Conservation (phyloP, 2,113 vertebrate genomes). For the Muscicapa adusta region DNA sequence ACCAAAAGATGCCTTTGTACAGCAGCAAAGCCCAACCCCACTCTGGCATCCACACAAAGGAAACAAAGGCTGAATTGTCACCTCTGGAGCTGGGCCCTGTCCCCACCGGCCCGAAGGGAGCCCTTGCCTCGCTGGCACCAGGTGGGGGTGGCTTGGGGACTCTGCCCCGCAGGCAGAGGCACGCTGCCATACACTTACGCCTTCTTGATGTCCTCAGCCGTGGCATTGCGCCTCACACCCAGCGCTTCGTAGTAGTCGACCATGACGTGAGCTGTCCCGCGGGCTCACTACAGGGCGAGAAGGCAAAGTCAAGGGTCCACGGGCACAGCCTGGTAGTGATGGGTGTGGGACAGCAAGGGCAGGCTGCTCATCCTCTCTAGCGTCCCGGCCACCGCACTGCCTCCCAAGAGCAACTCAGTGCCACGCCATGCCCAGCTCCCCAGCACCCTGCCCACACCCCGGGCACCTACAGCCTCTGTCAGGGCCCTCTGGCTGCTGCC, state of each 20-base stretch:
- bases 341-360: not conserved
- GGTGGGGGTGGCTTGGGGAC: not conserved
- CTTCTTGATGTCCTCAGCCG: conserved; percentile 89
- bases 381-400: fast-evolving
- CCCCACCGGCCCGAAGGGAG: fast-evolving
- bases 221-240: conserved; percentile 80
- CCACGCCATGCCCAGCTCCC: not conserved
- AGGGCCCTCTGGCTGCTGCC: not conserved
- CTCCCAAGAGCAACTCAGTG: fast-evolving
- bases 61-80: conserved; percentile 38
- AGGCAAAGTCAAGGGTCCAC: not conserved
- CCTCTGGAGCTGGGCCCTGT: not conserved
- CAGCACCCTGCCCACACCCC: not conserved
- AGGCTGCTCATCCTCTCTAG: not conserved
- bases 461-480: not conserved
- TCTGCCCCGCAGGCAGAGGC: not conserved
- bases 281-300: not conserved
- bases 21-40: fast-evolving
- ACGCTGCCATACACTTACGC: conserved; percentile 75
- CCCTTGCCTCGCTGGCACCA: fast-evolving
- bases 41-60: not conserved
- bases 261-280: conserved; percentile 65
- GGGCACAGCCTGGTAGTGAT: not conserved
- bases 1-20: not conserved
- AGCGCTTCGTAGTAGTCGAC: conserved; percentile 87